A percentile compares a stretch with the other conserved stretches of the same genome.
These are phyloP conservation scores for Rynchops niger DNA, from an alignment of 2,113 vertebrate genomes.

Conservation along the genomic window DNA sequence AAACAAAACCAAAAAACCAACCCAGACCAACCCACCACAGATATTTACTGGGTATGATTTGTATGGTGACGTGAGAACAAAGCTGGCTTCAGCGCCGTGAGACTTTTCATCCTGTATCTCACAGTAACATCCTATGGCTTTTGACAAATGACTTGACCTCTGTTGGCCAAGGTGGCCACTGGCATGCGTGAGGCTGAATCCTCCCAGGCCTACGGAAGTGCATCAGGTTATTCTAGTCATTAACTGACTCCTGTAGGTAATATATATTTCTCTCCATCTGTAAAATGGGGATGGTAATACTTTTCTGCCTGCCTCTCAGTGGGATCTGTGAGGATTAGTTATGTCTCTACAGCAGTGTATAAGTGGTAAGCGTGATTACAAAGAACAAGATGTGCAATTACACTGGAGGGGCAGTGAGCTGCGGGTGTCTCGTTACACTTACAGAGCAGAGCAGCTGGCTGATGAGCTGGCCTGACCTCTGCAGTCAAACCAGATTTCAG, in stretches of 20 bases:
- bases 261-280: neutral
- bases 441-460: constrained; percentile 42
- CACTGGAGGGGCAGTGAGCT: constrained; percentile 34
- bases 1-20: neutral
- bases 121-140: neutral
- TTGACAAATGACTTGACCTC: neutral
- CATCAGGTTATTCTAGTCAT: neutral
- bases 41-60: neutral
- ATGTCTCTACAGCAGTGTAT: neutral
- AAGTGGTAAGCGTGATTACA: constrained; percentile 22
- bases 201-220: neutral
- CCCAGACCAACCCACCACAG: neutral
- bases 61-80: neutral
- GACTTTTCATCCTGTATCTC: neutral
- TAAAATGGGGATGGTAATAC: neutral
- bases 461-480: constrained; percentile 54
- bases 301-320: constrained; percentile 1
- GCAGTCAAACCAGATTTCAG: constrained; percentile 43
- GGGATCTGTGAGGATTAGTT: constrained; percentile 32
- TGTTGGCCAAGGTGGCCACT: neutral
- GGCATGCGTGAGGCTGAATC: neutral
- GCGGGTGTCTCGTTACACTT: constrained; percentile 17
- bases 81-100: accelerated
- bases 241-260: neutral
- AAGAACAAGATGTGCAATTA: constrained; percentile 50